These are phyloP conservation scores for Chironomus striatipennis DNA, from an alignment of 1,140 invertebrate genomes.

Conservation along the genomic window DNA sequence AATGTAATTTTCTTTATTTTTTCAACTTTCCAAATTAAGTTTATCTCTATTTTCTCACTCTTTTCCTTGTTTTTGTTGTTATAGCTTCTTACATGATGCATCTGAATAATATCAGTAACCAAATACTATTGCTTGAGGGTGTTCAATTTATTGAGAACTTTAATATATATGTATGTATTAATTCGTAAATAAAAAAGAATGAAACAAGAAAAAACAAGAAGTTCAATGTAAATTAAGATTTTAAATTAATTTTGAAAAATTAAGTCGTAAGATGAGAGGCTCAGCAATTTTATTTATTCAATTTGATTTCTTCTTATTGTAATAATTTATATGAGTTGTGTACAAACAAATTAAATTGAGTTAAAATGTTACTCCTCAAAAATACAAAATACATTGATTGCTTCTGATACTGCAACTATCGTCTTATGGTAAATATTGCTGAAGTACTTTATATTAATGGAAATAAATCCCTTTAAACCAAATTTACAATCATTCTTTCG, in stretches of 20 bases:
- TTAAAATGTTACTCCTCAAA: not conserved
- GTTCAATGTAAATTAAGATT: not conserved
- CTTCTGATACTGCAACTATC: not conserved
- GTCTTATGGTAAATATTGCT: not conserved
- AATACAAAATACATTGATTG: not conserved
- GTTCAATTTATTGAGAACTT: not conserved
- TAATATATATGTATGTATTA: not conserved
- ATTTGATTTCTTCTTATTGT: not conserved
- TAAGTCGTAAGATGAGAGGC: not conserved
- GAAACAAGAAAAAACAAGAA: not conserved
- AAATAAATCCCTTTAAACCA: conserved; percentile 1
- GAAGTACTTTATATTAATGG: not conserved
- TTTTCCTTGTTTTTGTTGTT: not conserved
- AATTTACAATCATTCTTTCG: not conserved
- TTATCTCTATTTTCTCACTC: not conserved
- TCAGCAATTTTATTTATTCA: not conserved
- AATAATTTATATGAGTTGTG: not conserved
- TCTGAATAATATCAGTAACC: not conserved
- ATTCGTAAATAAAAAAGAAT: not conserved
- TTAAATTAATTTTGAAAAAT: conserved; percentile 15
- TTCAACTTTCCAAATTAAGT: not conserved
- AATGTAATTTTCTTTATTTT: not conserved
- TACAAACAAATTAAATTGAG: conserved; percentile 6
- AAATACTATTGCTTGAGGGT: conserved; percentile 12
- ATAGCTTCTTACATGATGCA: not conserved